These are phyloP conservation scores for Graphium colonna DNA, from an alignment of 2,888 invertebrate genomes.

Conservation along the genomic window DNA sequence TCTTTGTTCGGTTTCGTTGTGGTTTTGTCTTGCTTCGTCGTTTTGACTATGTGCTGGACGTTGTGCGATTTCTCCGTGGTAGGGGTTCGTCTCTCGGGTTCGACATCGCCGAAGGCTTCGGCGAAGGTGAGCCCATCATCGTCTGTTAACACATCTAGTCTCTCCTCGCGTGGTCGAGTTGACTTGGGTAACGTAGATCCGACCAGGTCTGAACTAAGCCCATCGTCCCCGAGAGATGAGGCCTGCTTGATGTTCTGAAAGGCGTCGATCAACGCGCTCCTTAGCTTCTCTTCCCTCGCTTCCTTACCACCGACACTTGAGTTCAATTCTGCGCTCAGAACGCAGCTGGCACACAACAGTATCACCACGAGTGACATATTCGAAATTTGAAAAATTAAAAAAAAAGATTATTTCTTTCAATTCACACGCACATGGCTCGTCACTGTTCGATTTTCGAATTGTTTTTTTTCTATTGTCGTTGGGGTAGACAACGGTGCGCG, in stretches of 20 bases:
- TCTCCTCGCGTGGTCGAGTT: constrained; percentile 48
- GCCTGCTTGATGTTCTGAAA: constrained; percentile 71
- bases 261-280: constrained; percentile 69
- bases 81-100: constrained; percentile 44
- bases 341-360: constrained; percentile 51
- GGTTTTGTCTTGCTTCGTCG: constrained; percentile 51
- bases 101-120: constrained; percentile 49
- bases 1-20: constrained; percentile 52
- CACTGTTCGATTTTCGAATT: constrained; percentile 28
- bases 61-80: constrained; percentile 69
- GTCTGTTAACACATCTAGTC: constrained; percentile 62
- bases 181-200: constrained; percentile 50
- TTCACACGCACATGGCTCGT: constrained; percentile 54
- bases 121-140: constrained; percentile 68
- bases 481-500: constrained; percentile 47
- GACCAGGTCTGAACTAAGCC: constrained; percentile 55
- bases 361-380: constrained; percentile 61
- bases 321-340: constrained; percentile 48
- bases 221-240: constrained; percentile 63
- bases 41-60: constrained; percentile 69
- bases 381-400: neutral
- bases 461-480: constrained; percentile 27
- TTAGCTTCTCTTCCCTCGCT: constrained; percentile 63
- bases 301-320: constrained; percentile 45
- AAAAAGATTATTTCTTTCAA: constrained; percentile 25